Evolutionary conservation across 2,888 invertebrate genomes (phyloP).

Genomic region (Branchipolynoe longqiensis): DNA sequence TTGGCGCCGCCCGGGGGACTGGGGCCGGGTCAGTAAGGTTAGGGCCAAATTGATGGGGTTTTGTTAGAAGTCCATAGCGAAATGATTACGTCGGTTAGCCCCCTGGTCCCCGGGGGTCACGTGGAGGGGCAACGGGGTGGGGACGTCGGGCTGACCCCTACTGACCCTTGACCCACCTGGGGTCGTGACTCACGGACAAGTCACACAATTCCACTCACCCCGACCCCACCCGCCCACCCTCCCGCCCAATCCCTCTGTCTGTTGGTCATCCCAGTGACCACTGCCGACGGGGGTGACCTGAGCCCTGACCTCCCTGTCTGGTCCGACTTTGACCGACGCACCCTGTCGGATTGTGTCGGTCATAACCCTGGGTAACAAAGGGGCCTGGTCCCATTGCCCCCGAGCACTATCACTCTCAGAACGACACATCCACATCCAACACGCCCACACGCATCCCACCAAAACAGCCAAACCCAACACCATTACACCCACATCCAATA

Average conservation of each 20-base stretch:
- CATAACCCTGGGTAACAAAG: constrained; percentile 38
- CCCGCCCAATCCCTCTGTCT: not conserved
- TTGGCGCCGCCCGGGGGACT: constrained; percentile 25
- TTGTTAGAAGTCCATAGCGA: constrained; percentile 42
- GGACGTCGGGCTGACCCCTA: not conserved
- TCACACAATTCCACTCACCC: not conserved
- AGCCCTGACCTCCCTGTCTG: constrained; percentile 1
- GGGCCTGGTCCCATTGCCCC: not conserved
- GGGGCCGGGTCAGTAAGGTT: constrained; percentile 13
- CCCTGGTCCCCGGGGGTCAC: not conserved
- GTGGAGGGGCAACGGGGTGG: not conserved
- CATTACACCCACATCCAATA: too few relatives aligned
- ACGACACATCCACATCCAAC: too few relatives aligned
- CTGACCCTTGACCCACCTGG: constrained; percentile 38
- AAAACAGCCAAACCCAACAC: too few relatives aligned
- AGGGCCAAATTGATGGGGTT: constrained; percentile 29
- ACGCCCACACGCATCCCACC: too few relatives aligned
- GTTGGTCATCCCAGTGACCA: not conserved
- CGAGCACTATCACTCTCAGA: too few relatives aligned
- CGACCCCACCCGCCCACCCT: not conserved
- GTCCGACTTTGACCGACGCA: not conserved
- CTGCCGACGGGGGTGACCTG: constrained; percentile 7
- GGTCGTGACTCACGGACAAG: constrained; percentile 50
- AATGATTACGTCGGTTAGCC: constrained; percentile 47
- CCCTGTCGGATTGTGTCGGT: not conserved